Conservation (phyloP, 2,888 invertebrate species). For the Tachina fera region DNA sequence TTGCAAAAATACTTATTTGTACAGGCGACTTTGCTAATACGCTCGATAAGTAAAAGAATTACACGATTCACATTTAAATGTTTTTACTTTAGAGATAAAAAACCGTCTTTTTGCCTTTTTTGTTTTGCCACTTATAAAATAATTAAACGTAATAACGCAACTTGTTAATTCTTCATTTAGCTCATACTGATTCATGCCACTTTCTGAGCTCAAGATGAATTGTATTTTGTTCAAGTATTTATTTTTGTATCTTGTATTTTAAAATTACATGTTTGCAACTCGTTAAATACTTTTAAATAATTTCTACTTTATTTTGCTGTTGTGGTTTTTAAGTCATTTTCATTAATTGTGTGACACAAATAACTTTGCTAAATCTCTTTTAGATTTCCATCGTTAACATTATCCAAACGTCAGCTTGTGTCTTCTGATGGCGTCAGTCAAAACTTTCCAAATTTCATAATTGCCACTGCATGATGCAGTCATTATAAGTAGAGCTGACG, state of each 20-base stretch:
- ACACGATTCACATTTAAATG: background rate
- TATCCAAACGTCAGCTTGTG: conserved; percentile 1
- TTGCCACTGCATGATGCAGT: conserved; percentile 46
- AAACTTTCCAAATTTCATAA: conserved; percentile 66
- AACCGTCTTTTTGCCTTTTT: background rate
- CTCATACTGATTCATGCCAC: conserved; percentile 5
- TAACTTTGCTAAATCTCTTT: conserved; percentile 60
- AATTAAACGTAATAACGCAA: background rate
- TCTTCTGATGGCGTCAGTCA: conserved; percentile 48
- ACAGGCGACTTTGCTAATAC: too few species aligned
- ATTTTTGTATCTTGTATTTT: background rate
- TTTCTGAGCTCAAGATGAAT: conserved; percentile 11
- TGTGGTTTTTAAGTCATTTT: conserved; percentile 51
- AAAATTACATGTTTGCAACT: conserved; percentile 42
- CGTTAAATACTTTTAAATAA: conserved; percentile 46
- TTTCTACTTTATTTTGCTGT: conserved; percentile 23
- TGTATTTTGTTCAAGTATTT: background rate
- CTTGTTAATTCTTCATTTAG: background rate
- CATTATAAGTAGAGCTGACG: conserved; percentile 24
- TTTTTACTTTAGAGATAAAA: background rate
- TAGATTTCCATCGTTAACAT: conserved; percentile 59
- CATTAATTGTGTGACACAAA: conserved; percentile 66
- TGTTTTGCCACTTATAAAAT: background rate
- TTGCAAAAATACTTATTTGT: background rate
- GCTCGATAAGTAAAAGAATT: too few species aligned